Evolutionary conservation across 2,113 vertebrate species (phyloP).

Genomic region (Cyanoramphus novaezelandiae): DNA sequence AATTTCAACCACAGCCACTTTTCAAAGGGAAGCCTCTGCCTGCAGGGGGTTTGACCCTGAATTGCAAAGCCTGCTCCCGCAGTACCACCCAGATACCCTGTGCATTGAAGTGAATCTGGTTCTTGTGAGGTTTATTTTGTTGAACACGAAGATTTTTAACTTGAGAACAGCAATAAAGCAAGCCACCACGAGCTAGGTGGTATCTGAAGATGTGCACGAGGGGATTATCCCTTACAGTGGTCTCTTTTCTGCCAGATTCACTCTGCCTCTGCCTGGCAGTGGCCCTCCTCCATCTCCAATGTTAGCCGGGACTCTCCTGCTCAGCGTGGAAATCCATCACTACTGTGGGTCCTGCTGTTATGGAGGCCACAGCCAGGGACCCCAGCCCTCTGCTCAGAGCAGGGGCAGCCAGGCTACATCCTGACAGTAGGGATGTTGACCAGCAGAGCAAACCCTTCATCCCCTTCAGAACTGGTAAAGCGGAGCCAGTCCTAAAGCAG

Average conservation of each 20-base stretch:
- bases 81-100: neutral
- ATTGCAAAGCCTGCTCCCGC: neutral
- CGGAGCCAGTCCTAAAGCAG: neutral
- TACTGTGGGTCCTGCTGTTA: rapidly evolving
- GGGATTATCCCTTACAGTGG: neutral
- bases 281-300: neutral
- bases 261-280: neutral
- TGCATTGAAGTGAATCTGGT: neutral
- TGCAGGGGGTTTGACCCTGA: neutral
- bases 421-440: neutral
- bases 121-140: neutral
- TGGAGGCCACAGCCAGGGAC: rapidly evolving
- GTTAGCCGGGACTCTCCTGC: neutral
- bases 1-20: neutral
- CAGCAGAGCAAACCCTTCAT: neutral
- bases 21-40: neutral
- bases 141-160: neutral
- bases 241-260: neutral
- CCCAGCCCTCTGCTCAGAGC: neutral
- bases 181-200: neutral
- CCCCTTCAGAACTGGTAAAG: neutral
- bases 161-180: neutral
- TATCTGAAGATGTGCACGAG: neutral
- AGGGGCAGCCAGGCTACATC: neutral
- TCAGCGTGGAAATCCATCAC: neutral